phyloP scores from a whole-genome alignment of 1,140 invertebrate species.

The Episyrphus balteatus region DNA sequence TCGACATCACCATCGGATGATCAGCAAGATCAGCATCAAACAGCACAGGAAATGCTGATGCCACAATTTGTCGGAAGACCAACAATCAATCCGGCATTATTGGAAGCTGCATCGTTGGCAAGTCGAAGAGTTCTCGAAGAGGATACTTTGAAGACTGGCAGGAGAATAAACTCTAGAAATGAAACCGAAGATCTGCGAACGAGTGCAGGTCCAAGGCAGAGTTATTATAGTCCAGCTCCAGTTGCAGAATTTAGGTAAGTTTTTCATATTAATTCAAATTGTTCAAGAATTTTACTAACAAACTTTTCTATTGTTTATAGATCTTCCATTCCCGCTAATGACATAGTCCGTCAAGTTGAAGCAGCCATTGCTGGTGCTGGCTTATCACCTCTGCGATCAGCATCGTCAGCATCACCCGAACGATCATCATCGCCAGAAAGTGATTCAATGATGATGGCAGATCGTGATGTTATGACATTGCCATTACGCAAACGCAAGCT shows the following conservation, averaged over 20 bases:
- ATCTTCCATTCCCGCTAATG: slow-evolving; percentile 44
- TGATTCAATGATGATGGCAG: slow-evolving; percentile 41
- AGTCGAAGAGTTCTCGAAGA: slow-evolving; percentile 12
- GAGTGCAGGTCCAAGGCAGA: background rate
- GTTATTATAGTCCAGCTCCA: slow-evolving; percentile 1
- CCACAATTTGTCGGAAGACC: slow-evolving; percentile 1
- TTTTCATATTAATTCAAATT: background rate
- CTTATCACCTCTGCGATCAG: slow-evolving; percentile 52
- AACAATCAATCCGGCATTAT: slow-evolving; percentile 39
- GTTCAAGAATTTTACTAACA: background rate
- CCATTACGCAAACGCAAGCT: slow-evolving; percentile 69
- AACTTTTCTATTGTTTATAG: slow-evolving; percentile 10
- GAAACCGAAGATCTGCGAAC: background rate
- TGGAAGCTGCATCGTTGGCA: slow-evolving; percentile 38
- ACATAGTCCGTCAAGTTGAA: slow-evolving; percentile 56
- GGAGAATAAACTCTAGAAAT: background rate
- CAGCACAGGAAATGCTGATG: slow-evolving; percentile 4
- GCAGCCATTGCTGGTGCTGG: slow-evolving; percentile 50
- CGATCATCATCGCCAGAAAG: slow-evolving; percentile 49
- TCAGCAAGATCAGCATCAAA: background rate
- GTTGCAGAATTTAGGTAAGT: slow-evolving; percentile 2
- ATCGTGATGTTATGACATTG: slow-evolving; percentile 52
- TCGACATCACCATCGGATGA: background rate
- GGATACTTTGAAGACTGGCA: background rate
- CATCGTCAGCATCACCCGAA: slow-evolving; percentile 39